These are phyloP conservation scores for Sardina pilchardus DNA, from an alignment of 2,113 vertebrate genomes.

Conservation along the genomic window DNA sequence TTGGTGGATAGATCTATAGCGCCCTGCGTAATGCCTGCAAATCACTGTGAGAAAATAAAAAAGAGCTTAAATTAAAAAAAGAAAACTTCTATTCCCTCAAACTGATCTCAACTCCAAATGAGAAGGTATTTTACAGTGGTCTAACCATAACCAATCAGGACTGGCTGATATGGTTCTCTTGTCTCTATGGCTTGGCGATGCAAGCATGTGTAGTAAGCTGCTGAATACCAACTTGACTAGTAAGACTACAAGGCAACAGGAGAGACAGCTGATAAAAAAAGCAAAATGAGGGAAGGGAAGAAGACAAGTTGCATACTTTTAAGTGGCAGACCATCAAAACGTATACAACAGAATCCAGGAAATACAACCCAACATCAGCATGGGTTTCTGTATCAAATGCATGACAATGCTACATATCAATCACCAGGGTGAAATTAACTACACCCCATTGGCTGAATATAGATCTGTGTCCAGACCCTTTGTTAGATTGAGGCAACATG, in stretches of 20 bases:
- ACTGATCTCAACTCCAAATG: background rate
- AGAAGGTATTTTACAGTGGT: slow-evolving; percentile 36
- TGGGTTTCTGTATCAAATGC: slow-evolving; percentile 29
- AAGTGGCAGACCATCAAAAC: slow-evolving; percentile 41
- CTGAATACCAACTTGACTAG: slow-evolving; percentile 35
- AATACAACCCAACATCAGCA: slow-evolving; percentile 32
- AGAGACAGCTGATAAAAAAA: slow-evolving; percentile 28
- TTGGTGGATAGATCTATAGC: background rate
- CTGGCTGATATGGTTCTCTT: slow-evolving; percentile 26
- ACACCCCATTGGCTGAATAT: slow-evolving; percentile 20
- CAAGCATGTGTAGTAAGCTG: slow-evolving; percentile 15
- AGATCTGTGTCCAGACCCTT: background rate
- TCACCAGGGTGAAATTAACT: slow-evolving; percentile 19
- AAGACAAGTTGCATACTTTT: slow-evolving; percentile 1
- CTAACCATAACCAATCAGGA: slow-evolving; percentile 36
- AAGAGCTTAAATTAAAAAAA: slow-evolving; percentile 33
- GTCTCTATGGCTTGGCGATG: slow-evolving; percentile 15
- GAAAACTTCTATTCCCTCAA: background rate
- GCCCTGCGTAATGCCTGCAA: background rate
- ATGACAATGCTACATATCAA: slow-evolving; percentile 42
- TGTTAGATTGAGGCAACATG: slow-evolving; percentile 3
- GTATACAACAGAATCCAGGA: slow-evolving; percentile 32
- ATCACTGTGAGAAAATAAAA: slow-evolving; percentile 21
- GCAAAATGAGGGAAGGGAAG: background rate
- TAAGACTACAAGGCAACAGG: slow-evolving; percentile 37